Base-by-base conservation (phyloP, 2,888 invertebrate genomes). In the Eumacrocentrus americanus region DNA sequence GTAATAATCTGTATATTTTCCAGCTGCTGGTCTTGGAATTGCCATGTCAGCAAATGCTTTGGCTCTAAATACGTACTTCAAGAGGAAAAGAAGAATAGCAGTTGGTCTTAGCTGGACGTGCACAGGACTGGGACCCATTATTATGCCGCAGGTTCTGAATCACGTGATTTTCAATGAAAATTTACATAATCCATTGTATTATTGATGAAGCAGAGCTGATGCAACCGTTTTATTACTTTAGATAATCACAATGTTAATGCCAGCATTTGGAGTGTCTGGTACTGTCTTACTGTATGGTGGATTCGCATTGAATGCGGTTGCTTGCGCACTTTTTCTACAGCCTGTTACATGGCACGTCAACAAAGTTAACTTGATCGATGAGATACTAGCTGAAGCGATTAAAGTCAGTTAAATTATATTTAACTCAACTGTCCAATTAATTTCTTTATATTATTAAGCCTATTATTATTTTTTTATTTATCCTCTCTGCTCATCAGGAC, bases 51-150 rank as follows among this genome's bases (percentile, higher is more conserved):
- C 90, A 2, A 89, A 88, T 69, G 86, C 89, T 9, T 76, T 91
- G 64, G 90, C 90, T 1, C 79, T 91, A 60, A 91, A 91, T 72
- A 89, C 90, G 2, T 91, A 88, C 76, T 91, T 91, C 82, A 88
- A 87, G 74, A 83, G 86, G 53, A 86, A 86, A 75, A 83, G 91
- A 76, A 83, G 90, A 73, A 81, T 89, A 38, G 91, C 91, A 0
- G 89, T 89, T 0, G 89, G 90, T 0, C 81, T 89, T 55, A 88
- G 88, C 66, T 89, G 89, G 85, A 88, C 89, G 0, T 86, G 87
- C 0, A 89, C 90, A 2, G 91, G 89, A 0, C 74, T 91, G 22
- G 91, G 91, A 0, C 90, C 91, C 1, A 89, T 91, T 38, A 71
- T 90, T 52, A 87, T 90, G 84, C 91, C 91, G 2, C 86, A 72